Evolutionary conservation across 1,140 invertebrate species (phyloP), one percentile per base, ranked within the genome.

Genomic region (Drosophila nigrodunni): DNA sequence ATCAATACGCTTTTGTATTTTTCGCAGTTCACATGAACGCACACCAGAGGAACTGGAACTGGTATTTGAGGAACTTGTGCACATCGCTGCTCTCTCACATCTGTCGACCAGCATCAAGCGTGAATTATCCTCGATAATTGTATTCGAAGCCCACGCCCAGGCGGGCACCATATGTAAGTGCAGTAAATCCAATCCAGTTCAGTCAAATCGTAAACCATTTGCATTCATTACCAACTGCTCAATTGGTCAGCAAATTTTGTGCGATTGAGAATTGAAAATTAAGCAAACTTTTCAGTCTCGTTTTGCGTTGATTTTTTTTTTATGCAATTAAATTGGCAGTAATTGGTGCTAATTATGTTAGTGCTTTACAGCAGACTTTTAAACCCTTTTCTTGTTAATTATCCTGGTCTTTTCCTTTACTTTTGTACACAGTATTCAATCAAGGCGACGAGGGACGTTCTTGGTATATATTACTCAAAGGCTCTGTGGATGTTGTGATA

Each of bases 381-480:
- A 50, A 62, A 69, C 70, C 70, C 46, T 44, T 41, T 49, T 59
- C 55, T 37, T 46, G 52, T 64, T 54, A 57, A 37, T 70, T 75
- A 64, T 74, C 52, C 61, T 11, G 25, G 2, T 62, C 35, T 46
- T 75, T 68, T 47, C 2, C 18, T 1, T 21, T 21, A 21, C 50
- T 46, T 57, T 15, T 9, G 7, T 41, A 46, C 61, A 55, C 65
- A 97, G 96, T 98, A 82, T 98, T 98, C 92, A 96, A 97, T 91
- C 97, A 98, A 93, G 97, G 97, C 46, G 97, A 97, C 90, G 96
- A 97, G 92, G 97, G 97, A n/a, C 95, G 95, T 74, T 97, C 96
- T 21, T 98, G 97, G 97, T 98, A 97, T 93, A 97, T 98, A 44
- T 95, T 98, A 70, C 93, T 98, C 34, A 95, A 95, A 81, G 97